Percentiles rank a stretch among this genome's conserved stretches.
phyloP scores from a whole-genome alignment of 1,140 invertebrate species.

The Polypedilum pembai region DNA sequence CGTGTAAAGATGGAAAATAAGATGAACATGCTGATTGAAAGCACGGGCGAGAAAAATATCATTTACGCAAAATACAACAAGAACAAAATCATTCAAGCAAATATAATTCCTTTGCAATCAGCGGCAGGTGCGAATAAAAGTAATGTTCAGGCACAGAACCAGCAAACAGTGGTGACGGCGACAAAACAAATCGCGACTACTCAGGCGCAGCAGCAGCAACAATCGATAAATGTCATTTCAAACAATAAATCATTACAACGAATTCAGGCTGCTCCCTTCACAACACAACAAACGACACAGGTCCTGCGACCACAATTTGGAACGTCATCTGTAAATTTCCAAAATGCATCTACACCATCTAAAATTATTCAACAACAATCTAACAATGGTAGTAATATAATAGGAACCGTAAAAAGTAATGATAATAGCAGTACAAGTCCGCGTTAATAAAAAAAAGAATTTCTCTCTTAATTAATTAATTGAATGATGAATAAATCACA shows the following conservation, averaged over 20 bases:
- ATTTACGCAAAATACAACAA: slow-evolving; percentile 17
- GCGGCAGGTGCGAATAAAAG: background rate
- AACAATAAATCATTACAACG: slow-evolving; percentile 24
- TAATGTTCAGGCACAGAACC: background rate
- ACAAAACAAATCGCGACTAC: slow-evolving; percentile 9
- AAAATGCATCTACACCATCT: slow-evolving; percentile 3
- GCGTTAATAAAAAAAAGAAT: background rate
- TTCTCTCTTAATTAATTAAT: slow-evolving; percentile 7
- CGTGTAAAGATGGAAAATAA: slow-evolving; percentile 20
- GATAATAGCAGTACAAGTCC: slow-evolving; percentile 21
- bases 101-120: slow-evolving; percentile 1
- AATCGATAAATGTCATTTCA: background rate
- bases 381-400: slow-evolving; percentile 22
- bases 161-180: background rate
- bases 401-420: slow-evolving; percentile 1
- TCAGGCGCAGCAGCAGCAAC: background rate
- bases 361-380: slow-evolving; percentile 23
- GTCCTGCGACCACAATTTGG: background rate
- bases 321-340: slow-evolving; percentile 15
- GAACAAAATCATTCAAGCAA: background rate
- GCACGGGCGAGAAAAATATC: background rate
- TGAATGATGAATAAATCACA: background rate
- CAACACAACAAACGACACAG: background rate
- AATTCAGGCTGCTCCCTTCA: background rate
- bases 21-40: slow-evolving; percentile 14